Base-by-base conservation (phyloP, 1,140 invertebrate genomes). In the Uloborus diversus region DNA sequence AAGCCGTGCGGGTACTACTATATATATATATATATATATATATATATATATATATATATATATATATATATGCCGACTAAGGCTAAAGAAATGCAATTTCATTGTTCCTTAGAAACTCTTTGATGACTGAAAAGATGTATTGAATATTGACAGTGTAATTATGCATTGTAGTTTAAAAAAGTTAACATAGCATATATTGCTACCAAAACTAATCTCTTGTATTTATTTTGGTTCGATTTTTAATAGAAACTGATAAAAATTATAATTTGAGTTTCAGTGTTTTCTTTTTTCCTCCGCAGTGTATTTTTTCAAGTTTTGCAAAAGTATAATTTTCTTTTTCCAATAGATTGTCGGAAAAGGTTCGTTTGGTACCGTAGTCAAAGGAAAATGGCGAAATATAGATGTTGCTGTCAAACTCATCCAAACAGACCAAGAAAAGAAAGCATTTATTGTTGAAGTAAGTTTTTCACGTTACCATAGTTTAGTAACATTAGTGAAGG, bases 291-390 rank as follows among this genome's bases (percentile, higher is more conserved):
- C 20, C 9, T 7, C 25, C 1, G 17, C 17, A 56, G 20, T 56
- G 13, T 47, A 2, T 56, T 56, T 1, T 2, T 56, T 56, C 25
- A 56, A 56, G 37, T 20, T 17, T 56, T 11, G 9, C 23, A 20
- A 11, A 30, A 14, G 11, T 3, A 37, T 42, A 61, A 28, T 49
- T 11, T 32, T 49, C 20, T 35, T 14, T 47, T 68, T 82, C 9
- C 5, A 57, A 20, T n/a, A 84, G 79, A 37, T 84, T 59, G 47
- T 98, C 78, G 97, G 96, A 25, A 94, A 96, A 90, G 97, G 97
- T n/a, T 94, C 96, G 28, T 99, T 96, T 89, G 97, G 97, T 79
- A 93, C 96, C 76, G 96, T 99, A 20, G 94, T 92, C 88, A 94
- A 94, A 88, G 96, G 93, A 83, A 88, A 89, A 87, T 98, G 96